Base-by-base conservation (phyloP, 2,113 vertebrate genomes). In the Morone saxatilis region DNA sequence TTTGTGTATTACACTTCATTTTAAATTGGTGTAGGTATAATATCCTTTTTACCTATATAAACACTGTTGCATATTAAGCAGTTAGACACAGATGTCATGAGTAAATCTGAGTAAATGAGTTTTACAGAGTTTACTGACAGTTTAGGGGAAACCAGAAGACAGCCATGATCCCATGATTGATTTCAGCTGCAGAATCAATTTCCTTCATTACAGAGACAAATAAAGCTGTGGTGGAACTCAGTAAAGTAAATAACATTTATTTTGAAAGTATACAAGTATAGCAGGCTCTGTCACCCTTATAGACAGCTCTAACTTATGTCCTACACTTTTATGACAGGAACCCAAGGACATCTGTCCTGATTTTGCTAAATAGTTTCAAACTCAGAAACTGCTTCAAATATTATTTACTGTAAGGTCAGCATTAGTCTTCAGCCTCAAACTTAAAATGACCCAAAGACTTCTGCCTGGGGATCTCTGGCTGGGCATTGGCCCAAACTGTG, bases 401-500 rank as follows among this genome's bases (percentile, higher is more conserved):
- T 81, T 50, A 72, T 43, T 50, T 13, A 5, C 71, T 62, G 61
- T 57, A 57, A 87, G 78, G 71, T 89, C 68, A 78, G 53, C 47
- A 72, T 78, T 61, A 75, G 78, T 83, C 72, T 67, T 71, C 17
- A 59, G 50, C 53, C 22, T 81, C 74, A 59, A 69, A 84, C n/a
- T 36, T 80, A n/a, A 87, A 86, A 86, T 70, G 79, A 70, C 69
- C 62, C 19, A 43, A 78, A 16, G 17, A 72, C 68, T 71, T 73
- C 20, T 68, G 45, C 74, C 36, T 20, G 16, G 38, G 71, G 76
- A 74, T 78, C 38, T 83, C 67, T 82, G 66, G 11, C 82, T 74
- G 76, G 88, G 80, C 80, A 25, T 40, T 1, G 25, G 57, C 72
- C 85, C 86, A 87, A 84, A 77, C 60, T 63, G 69, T 59, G 63